Evolutionary conservation across 2,888 invertebrate species (phyloP), one percentile per base, ranked within the genome.

Genomic region (Synergus itoensis): DNA sequence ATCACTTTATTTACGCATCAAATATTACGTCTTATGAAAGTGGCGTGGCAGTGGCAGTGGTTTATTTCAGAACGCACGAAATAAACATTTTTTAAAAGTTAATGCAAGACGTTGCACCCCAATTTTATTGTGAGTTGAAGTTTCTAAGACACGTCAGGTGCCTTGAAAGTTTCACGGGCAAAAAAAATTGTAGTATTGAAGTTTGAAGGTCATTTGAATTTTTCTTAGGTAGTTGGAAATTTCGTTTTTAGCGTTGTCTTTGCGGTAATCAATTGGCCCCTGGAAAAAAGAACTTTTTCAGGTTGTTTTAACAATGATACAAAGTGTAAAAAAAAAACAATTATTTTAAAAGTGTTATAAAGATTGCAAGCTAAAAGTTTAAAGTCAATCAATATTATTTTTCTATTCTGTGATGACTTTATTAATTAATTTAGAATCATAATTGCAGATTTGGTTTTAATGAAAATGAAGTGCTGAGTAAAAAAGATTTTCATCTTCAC

Each of bases 221-320:
- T 77, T 9, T 75, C 78, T 67, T 73, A 60, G 48, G 69, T 69
- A 36, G 57, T 48, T 45, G 76, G 67, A 18, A 81, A 77, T 62
- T 64, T 77, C 12, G 78, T 73, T 48, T 77, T 79, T n/a, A 80
- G 41, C 14, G 41, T 81, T 16, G 80, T 67, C 36, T 80, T 83
- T 36, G 80, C 83, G 57, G 80, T 77, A 78, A 77, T 69, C 53
- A 80, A 64, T 65, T 77, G 81, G 53, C 78, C 81, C 41, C 64
- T 62, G 80, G 78, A 53, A 53, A 40, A 69, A 28, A 28, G 3
- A 53, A 53, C 1, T 28, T 36, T 48, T 48, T 73, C 48, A 53
- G 28, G 14, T 73, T 28, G 28, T 14, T 73, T 48, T 8, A 45
- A 65, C n/a, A 65, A 65, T n/a, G 12, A 43, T 43, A 67, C 21